phyloP scores from a whole-genome alignment of 92 coral and sea anemone species.

The Heteractis magnifica region DNA sequence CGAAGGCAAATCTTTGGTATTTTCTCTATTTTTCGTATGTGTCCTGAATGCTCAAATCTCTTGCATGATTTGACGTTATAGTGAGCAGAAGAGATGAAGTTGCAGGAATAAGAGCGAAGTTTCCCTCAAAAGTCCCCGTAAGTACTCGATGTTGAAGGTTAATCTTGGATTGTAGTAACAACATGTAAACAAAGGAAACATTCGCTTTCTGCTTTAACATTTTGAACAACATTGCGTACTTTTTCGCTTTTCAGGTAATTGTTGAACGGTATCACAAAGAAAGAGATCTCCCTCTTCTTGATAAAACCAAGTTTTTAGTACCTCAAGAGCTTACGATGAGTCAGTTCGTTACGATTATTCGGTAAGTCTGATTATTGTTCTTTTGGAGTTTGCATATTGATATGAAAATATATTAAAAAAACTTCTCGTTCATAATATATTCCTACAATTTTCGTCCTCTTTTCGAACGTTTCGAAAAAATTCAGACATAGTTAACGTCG shows the following conservation, averaged over 20 bases:
- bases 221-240: not conserved
- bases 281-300: constrained; percentile 85
- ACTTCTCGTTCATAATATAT: not conserved
- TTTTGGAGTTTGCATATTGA: not conserved
- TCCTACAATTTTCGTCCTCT: not conserved
- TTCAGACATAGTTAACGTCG: not conserved
- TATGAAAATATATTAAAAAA: not conserved
- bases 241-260: constrained; percentile 62
- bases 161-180: not conserved
- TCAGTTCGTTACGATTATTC: constrained; percentile 95
- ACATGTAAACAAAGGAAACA: constrained; percentile 18
- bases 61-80: constrained; percentile 34
- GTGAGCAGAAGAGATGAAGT: constrained; percentile 96
- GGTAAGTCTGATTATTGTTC: constrained; percentile 55
- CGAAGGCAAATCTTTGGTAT: not conserved
- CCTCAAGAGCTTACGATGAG: constrained; percentile 99
- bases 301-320: constrained; percentile 94
- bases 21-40: not conserved
- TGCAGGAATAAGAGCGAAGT: constrained; percentile 96
- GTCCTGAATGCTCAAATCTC: constrained; percentile 5
- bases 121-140: constrained; percentile 97
- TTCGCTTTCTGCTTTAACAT: not conserved
- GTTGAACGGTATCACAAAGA: constrained; percentile 99
- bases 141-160: constrained; percentile 29
- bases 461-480: not conserved